Evolutionary conservation across 1,140 invertebrate species (phyloP).

Genomic region (Drosophila aff.): DNA sequence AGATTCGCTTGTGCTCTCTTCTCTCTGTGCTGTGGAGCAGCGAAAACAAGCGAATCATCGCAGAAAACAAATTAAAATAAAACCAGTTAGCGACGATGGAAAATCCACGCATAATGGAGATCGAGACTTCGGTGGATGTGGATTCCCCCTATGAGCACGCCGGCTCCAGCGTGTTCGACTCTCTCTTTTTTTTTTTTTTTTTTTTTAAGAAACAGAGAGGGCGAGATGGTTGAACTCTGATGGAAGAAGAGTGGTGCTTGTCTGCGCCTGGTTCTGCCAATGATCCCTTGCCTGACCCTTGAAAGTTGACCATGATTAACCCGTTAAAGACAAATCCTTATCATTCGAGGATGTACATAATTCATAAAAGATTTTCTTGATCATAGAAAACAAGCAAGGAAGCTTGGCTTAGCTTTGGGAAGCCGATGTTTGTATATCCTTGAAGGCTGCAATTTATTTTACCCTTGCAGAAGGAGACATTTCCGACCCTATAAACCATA

Average conservation of each 20-base stretch:
- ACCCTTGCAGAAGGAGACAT: too few relatives aligned
- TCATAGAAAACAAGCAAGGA: too few relatives aligned
- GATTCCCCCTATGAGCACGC: conserved; percentile 18
- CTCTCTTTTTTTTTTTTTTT: background rate
- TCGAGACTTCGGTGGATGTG: conserved; percentile 20
- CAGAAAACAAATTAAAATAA: conserved; percentile 16
- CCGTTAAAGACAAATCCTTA: background rate
- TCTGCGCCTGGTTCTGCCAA: conserved; percentile 20
- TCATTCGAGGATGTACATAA: too few relatives aligned
- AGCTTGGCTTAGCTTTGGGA: background rate
- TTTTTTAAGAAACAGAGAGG: background rate
- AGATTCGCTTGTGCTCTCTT: conserved; percentile 8
- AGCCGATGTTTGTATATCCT: background rate
- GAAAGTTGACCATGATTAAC: background rate
- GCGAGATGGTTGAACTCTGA: background rate
- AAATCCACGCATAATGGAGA: conserved; percentile 51
- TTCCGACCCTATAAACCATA: too few relatives aligned
- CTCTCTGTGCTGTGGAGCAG: conserved; percentile 4
- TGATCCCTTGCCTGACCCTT: conserved; percentile 11
- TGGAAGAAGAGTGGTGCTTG: conserved; percentile 30
- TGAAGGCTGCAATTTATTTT: too few relatives aligned
- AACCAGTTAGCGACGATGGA: conserved; percentile 42
- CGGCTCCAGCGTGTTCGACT: background rate
- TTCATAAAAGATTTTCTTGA: too few relatives aligned
- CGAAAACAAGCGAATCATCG: conserved; percentile 39